Percentiles rank a stretch among this genome's conserved stretches.
Conservation (phyloP, 2,797 vertebrate genomes). For the Helostoma temminkii region DNA sequence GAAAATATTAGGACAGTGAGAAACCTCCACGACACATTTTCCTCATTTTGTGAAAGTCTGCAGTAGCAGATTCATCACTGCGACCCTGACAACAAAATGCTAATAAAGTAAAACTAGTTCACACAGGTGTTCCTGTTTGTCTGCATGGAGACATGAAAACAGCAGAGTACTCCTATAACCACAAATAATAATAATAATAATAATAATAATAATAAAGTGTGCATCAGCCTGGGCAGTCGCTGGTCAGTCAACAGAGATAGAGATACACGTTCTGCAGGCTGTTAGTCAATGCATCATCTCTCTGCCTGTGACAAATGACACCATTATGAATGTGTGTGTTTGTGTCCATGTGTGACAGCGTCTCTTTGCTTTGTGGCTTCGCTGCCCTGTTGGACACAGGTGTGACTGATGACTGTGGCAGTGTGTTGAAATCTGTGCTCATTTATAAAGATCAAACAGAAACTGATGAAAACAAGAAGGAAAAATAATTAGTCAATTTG, state of each 20-base stretch:
- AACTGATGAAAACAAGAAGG: too few relatives aligned
- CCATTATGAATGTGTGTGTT: not conserved
- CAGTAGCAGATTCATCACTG: slow-evolving; percentile 6
- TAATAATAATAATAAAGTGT: too few relatives aligned
- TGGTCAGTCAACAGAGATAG: too few relatives aligned
- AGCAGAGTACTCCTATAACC: not conserved
- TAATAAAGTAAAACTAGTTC: not conserved
- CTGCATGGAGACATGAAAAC: not conserved
- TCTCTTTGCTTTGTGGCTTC: not conserved
- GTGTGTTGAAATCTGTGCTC: not conserved
- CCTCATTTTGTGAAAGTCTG: slow-evolving; percentile 9
- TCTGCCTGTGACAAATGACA: slow-evolving; percentile 6
- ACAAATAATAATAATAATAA: too few relatives aligned
- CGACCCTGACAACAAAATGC: not conserved
- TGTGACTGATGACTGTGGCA: not conserved
- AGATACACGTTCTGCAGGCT: too few relatives aligned
- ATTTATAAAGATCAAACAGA: not conserved
- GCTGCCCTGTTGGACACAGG: not conserved
- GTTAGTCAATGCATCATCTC: not conserved
- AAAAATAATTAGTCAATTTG: too few relatives aligned
- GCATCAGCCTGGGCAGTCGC: too few relatives aligned
- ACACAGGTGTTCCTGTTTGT: not conserved
- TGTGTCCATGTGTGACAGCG: not conserved
- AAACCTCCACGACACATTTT: slow-evolving; percentile 11
- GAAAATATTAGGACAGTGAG: slow-evolving; percentile 2